Base-by-base conservation (phyloP, 2,888 invertebrate genomes). In the Podotricha telesiphe region DNA sequence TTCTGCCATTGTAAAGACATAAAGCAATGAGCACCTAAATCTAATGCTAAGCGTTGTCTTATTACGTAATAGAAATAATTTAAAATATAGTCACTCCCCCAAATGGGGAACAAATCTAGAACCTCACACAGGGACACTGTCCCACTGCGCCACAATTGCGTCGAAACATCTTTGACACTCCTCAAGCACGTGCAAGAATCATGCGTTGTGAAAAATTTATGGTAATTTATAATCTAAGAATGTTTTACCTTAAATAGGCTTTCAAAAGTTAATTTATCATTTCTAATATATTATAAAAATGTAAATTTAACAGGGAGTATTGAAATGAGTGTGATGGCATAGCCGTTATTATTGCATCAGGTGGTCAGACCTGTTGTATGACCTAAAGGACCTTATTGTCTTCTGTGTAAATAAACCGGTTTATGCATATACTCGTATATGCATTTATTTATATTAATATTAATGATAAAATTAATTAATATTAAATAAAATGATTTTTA, bases 321-420 rank as follows among this genome's bases (percentile, higher is more conserved):
- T 75, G 64, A 68, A 78, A 81, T 79, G 70, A 78, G 68, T 75
- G 79, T 89, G 86, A 83, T 81, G 83, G 77, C 84, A 88, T 75
- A 76, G 71, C 58, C 58, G 68, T 70, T 65, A 71, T 65, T 80
- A 74, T 91, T 91, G 86, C 91, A 88, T 91, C 91, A 90, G 75
- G 84, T 80, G 63, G 83, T 80, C 75, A 76, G 75, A 80, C 84
- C 80, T 78, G 83, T 84, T 76, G 75, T 71, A 73, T 78, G 73
- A 73, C 67, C 61, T 65, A 59, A 59, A 45, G 55, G 68, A 56
- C 67, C 58, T 50, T 67, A 40, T 68, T 68, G 71, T 73, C 17
- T 61, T 56, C 22, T 64, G 17, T 64, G 69, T 73, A 75, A 68
- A 71, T 61, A 56, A 61, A 61, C 59, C 45, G 20, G 68, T 61